Conservation (phyloP, 2,113 vertebrate species). For the Chionis minor region DNA sequence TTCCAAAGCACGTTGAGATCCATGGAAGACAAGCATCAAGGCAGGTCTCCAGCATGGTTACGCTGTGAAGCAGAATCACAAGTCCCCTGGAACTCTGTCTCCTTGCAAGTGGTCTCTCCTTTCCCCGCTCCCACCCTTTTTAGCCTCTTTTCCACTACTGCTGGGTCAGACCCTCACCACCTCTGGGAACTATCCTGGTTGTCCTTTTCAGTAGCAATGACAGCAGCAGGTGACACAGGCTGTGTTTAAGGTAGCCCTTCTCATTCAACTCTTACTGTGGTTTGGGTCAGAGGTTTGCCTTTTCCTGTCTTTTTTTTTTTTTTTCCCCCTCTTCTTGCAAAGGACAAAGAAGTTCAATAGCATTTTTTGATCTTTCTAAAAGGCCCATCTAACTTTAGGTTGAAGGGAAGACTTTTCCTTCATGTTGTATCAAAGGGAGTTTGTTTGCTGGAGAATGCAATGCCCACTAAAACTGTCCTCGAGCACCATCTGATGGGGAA, state of each 20-base stretch:
- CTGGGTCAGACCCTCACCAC: not conserved
- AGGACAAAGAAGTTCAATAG: not conserved
- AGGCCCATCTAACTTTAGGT: not conserved
- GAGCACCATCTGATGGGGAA: conserved; percentile 68
- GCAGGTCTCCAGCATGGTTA: not conserved
- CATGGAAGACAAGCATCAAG: not conserved
- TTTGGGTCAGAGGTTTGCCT: not conserved
- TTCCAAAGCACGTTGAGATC: not conserved
- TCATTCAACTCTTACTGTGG: not conserved
- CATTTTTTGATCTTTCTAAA: not conserved
- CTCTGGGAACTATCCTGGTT: not conserved
- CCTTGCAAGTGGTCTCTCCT: not conserved
- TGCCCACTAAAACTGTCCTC: conserved; percentile 19
- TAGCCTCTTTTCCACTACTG: not conserved
- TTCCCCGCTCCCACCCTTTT: not conserved
- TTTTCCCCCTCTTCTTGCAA: not conserved
- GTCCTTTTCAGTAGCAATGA: not conserved
- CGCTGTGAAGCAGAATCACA: not conserved
- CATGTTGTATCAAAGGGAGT: not conserved
- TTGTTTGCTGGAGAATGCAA: not conserved
- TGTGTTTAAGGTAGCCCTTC: not conserved
- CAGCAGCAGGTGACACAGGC: not conserved
- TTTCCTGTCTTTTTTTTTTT: not conserved
- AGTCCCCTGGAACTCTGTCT: not conserved
- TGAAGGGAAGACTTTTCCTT: not conserved